Base-by-base conservation (phyloP, 2,888 invertebrate species). In the Dione vanillae region DNA sequence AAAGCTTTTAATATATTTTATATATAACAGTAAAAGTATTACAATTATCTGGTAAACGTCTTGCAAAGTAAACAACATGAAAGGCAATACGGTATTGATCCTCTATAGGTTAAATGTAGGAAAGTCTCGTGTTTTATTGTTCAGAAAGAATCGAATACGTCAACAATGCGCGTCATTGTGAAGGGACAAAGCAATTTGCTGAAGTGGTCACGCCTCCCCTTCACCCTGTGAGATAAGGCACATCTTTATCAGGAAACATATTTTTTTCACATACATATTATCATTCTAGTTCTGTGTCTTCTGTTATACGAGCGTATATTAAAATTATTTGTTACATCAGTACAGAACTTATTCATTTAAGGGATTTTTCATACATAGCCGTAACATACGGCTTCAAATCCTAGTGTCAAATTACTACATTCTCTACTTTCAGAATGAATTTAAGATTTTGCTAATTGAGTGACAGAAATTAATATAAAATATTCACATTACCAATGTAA, bases 151-250 rank as follows among this genome's bases (percentile, higher is more conserved):
- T 74, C 74, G 75, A 64, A 73, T 69, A 71, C 71, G 65, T 72
- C 76, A 76, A 77, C 75, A 77, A 76, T 76, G 71, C 74, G 65
- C 74, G 73, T 71, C 75, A 75, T 77, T 79, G 77, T 78, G 76
- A 75, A 74, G 77, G 77, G 78, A 77, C 77, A 77, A 78, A 78
- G 79, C 78, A 79, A 79, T 79, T 78, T 78, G 72, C 74, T 77
- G 76, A 74, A 79, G 79, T 76, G 78, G 77, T 76, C 74, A 76
- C 78, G 72, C 75, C 74, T 74, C 73, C 72, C 65, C 61, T 70
- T 72, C 69, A 69, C 67, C 72, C 72, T 69, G 59, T 45, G 69
- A 77, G 75, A 75, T 79, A 78, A 75, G 77, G 78, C 78, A 78
- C 78, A 78, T 77, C 75, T 76, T 77, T 77, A 77, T 77, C 73